Conservation (phyloP, 2,797 vertebrate genomes). For the Brachymystax lenok region DNA sequence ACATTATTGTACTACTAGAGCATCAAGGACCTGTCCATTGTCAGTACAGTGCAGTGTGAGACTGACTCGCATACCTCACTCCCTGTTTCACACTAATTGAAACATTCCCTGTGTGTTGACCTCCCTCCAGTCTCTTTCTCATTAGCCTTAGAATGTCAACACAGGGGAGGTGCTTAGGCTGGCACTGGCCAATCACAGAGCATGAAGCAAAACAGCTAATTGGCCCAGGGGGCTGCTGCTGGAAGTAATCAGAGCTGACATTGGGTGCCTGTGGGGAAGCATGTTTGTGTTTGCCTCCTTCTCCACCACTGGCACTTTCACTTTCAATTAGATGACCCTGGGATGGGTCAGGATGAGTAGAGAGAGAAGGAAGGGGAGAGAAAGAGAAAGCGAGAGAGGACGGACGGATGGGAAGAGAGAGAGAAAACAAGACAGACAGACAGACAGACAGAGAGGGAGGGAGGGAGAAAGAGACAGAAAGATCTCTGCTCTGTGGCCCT, state of each 20-base stretch:
- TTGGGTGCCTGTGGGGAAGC: not conserved
- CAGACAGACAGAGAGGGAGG: not conserved
- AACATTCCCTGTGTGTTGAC: conserved; percentile 44
- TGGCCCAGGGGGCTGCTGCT: not conserved
- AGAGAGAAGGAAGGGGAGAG: not conserved
- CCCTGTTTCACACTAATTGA: conserved; percentile 26
- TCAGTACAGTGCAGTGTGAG: not conserved
- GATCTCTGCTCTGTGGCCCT: not conserved
- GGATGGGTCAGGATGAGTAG: not conserved
- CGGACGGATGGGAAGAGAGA: not conserved
- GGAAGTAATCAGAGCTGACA: not conserved
- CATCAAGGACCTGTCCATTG: not conserved
- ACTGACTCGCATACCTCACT: not conserved
- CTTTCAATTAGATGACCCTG: not conserved
- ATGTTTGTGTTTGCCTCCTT: not conserved
- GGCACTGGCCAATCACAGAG: conserved; percentile 20
- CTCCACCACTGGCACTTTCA: not conserved
- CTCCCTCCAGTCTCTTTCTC: conserved; percentile 32
- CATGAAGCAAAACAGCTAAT: not conserved
- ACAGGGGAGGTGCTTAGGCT: conserved; percentile 8
- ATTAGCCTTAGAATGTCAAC: conserved; percentile 44
- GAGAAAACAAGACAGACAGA: not conserved
- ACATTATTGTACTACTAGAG: too few species aligned
- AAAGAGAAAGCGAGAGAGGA: not conserved
- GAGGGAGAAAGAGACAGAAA: not conserved